Base-by-base conservation (phyloP, 37 sponge, comb jelly and placozoan genomes). In the Haliclona indistincta region DNA sequence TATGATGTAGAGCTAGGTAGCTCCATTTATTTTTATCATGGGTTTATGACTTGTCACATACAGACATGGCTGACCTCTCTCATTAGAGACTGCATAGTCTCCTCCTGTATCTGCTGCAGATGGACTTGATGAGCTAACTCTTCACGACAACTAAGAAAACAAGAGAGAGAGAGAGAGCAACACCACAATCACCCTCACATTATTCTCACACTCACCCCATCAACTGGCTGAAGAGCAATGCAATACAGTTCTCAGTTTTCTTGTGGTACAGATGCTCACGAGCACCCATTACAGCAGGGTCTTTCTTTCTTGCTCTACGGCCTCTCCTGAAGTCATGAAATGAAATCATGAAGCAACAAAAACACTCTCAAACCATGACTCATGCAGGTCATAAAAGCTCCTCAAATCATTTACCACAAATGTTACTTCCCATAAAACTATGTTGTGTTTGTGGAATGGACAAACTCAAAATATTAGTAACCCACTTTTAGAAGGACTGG, bases 91-190 rank as follows among this genome's bases (percentile, higher is more conserved):
- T 71, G 61, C 25, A 90, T 36, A 15, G 86, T 75, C 58, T 84
- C 86, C 51, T 84, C 90, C 47, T 84, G 90, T 10, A 84, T 43
- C 64, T 81, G 86, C 0, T 65, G 49, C 5, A 81, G 45, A 20
- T 76, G 77, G 20, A 70, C 68, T 22, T 76, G 71, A 64, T 90
- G 81, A 7, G 86, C 77, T 39, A 90, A 34, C 51, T 90, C 77
- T 32, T 80, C 40, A 20, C 76, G 81, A 53, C 86, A 86, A 25
- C 87, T 86, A 58, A 43, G 45, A 20, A 44, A 3, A 60, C 17
- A 47, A 7, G 26, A 8, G 51, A 19, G 8, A 23, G 8, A 6
- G 35, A 38, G 3, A n/a, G n/a, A n/a, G n/a, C n/a, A 47, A 47
- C 51, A 47, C 51, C 10, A 17, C 15, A 15, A 10, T 15, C 10